Base-by-base conservation (phyloP, 2,113 vertebrate genomes). In the Psilopogon haemacephalus region DNA sequence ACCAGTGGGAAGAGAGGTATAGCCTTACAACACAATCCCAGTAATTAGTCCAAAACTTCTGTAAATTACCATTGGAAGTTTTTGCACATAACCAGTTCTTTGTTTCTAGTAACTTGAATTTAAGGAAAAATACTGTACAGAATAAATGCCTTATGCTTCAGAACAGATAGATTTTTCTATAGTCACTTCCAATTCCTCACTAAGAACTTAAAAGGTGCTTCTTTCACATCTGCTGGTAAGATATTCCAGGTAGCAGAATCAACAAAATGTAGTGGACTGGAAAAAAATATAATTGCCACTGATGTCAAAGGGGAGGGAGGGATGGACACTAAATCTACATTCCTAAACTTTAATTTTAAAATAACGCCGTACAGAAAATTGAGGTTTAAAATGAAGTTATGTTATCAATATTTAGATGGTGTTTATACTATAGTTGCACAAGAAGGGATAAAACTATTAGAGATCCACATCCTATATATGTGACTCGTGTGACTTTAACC, bases 401-500 rank as follows among this genome's bases (percentile, higher is more conserved):
- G 4, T 69, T 40, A 60, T 2, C 3, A 86, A 63, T n/a, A 44
- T 0, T 0, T 1, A 67, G 55, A 65, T 30, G 11, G 48, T 24
- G 48, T 26, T 92, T 14, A 78, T 17, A 67, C 14, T 21, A 71
- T 35, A 85, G 44, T 27, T 40, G 33, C 52, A 76, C 17, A 46
- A 52, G 10, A 70, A 83, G 20, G 46, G n/a, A 68, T 18, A 73
- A 69, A 82, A 8, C 20, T 18, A 78, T 54, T 0, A 54, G 42
- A 80, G 48, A 71, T 52, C 2, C 8, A 12, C 3, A 3, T 18
- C 64, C 30, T 58, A 33, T 10, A 14, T 16, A 35, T 0, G 0
- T 26, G 28, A 79, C 32, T 72, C 63, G n/a, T 0, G 0, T 26
- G 28, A 79, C 28, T 72, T 67, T 13, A 67, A 11, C 9, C 6